Percentiles rank a stretch among this genome's conserved stretches.
Evolutionary conservation across 2,888 invertebrate genomes (phyloP).

Genomic region (Drosophila nigricruria): DNA sequence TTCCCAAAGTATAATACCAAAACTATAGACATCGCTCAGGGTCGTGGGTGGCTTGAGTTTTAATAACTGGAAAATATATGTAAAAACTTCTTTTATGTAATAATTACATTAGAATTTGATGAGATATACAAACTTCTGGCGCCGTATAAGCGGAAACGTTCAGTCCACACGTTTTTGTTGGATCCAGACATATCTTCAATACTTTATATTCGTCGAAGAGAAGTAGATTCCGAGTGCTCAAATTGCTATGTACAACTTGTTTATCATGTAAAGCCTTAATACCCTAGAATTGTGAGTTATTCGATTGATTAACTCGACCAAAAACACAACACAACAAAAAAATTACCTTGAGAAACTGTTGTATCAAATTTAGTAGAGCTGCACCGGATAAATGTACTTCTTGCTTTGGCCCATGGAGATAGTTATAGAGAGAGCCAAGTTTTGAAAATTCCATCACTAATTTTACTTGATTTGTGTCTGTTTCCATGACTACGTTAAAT

Average conservation of each 20-base stretch:
- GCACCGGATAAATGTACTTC: background rate
- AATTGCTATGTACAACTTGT: conserved; percentile 48
- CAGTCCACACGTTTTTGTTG: background rate
- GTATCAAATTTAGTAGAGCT: too few species aligned
- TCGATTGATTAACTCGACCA: background rate
- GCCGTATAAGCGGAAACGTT: conserved; percentile 41
- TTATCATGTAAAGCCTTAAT: conserved; percentile 40
- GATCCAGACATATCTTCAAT: conserved; percentile 44
- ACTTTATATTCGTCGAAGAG: background rate
- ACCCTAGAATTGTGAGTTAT: conserved; percentile 22
- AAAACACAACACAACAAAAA: background rate
- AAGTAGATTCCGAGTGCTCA: conserved; percentile 44
- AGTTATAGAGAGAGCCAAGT: background rate
- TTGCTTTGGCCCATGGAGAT: background rate
- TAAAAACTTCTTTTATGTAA: background rate
- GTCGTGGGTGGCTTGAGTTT: background rate
- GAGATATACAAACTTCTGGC: conserved; percentile 42
- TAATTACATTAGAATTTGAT: background rate
- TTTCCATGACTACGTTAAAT: fast-evolving
- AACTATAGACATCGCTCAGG: conserved; percentile 53
- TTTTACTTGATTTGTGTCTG: fast-evolving
- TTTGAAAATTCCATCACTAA: background rate
- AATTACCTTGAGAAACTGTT: background rate
- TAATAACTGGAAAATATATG: conserved; percentile 11
- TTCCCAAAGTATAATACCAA: conserved; percentile 51